A percentile compares a stretch with the other conserved stretches of the same genome.
These are phyloP conservation scores for Micromesistius poutassou DNA, from an alignment of 2,797 vertebrate species.

Conservation along the genomic window DNA sequence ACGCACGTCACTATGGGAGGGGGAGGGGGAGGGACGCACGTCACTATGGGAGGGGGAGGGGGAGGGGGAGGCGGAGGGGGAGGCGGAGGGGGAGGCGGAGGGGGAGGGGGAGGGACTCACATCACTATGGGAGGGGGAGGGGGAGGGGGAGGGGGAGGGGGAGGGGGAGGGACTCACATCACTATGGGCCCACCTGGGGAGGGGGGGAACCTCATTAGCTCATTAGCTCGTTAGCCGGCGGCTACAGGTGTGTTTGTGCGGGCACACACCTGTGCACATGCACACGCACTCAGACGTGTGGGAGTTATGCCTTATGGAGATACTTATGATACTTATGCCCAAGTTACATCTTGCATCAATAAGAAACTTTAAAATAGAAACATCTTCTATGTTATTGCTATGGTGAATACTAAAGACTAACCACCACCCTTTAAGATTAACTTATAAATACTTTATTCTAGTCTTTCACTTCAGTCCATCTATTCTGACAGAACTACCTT, in stretches of 20 bases:
- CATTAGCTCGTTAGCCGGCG: neutral
- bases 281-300: neutral
- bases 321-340: neutral
- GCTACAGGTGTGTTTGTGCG: neutral
- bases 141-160: no score
- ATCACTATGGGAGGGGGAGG: conserved; percentile 75
- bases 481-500: neutral
- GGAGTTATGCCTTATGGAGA: no score
- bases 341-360: neutral
- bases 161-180: conserved; percentile 75
- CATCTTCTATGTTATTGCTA: neutral
- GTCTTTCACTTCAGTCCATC: neutral
- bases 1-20: no score
- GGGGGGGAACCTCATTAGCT: neutral
- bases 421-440: neutral
- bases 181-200: conserved; percentile 59
- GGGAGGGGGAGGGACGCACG: conserved; percentile 74
- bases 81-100: no score
- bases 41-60: conserved; percentile 75
- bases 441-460: neutral
- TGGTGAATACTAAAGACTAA: neutral
- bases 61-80: no score
- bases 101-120: conserved; percentile 75
- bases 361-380: neutral
- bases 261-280: neutral